phyloP scores from a whole-genome alignment of 2,888 invertebrate genomes.

The Stenchaetothrips biformis region DNA sequence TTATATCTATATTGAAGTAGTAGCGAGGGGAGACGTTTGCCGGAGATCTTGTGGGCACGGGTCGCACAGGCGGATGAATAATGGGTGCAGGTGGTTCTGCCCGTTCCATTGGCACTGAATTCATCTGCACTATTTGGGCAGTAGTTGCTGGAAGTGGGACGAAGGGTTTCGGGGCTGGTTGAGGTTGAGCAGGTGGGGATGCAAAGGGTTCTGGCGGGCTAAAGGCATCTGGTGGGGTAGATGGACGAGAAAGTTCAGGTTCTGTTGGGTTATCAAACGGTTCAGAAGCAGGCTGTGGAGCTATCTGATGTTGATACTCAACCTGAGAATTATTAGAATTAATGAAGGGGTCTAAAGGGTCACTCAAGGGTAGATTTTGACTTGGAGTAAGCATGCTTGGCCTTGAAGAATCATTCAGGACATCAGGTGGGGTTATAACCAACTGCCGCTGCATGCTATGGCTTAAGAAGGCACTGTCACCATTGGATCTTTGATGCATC shows the following conservation, averaged over 20 bases:
- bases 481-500: not conserved
- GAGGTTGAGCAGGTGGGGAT: not conserved
- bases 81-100: not conserved
- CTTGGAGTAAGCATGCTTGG: not conserved
- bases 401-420: not conserved
- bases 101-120: not conserved
- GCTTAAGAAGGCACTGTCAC: not conserved
- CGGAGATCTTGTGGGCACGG: constrained; percentile 39
- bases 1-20: constrained; percentile 71
- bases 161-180: constrained; percentile 31
- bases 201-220: no score
- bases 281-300: not conserved
- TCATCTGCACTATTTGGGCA: constrained; percentile 36
- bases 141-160: constrained; percentile 43
- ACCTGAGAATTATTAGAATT: not conserved
- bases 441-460: not conserved
- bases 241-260: not conserved
- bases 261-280: not conserved
- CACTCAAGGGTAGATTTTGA: not conserved
- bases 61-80: constrained; percentile 51
- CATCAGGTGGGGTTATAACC: not conserved
- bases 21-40: constrained; percentile 62
- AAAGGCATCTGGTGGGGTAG: not conserved
- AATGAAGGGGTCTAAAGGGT: not conserved
- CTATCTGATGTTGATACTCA: not conserved